phyloP scores from a whole-genome alignment of 1,140 invertebrate species.

The Drosophila kurseongensis region DNA sequence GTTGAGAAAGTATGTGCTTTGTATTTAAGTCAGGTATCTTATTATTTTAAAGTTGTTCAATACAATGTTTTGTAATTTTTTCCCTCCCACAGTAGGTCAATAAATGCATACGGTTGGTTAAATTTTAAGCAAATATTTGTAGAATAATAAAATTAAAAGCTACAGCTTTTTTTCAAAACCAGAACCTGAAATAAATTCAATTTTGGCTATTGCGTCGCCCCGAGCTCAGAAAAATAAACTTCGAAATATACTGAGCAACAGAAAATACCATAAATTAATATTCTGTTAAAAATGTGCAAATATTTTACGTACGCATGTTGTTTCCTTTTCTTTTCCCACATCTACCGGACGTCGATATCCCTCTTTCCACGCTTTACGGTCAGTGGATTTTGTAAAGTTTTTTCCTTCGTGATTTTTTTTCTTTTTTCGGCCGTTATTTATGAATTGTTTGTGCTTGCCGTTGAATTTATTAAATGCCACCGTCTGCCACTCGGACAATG shows the following conservation, averaged over 20 bases:
- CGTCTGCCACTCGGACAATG: not conserved
- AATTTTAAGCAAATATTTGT: not conserved
- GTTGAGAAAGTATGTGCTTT: no score
- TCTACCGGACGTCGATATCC: not conserved
- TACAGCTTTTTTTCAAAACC: not conserved
- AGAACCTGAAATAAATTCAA: slow-evolving; percentile 9
- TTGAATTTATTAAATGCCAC: slow-evolving; percentile 68
- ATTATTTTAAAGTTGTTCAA: no score
- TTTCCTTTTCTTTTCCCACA: slow-evolving; percentile 18
- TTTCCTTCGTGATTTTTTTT: slow-evolving; percentile 7
- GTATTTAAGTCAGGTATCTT: no score
- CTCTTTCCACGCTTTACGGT: slow-evolving; percentile 35
- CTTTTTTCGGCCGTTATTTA: slow-evolving; percentile 56
- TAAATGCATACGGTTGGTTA: no score
- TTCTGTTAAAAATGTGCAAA: slow-evolving; percentile 75
- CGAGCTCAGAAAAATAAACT: slow-evolving; percentile 14
- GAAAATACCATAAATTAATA: slow-evolving; percentile 73
- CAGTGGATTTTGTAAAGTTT: slow-evolving; percentile 34
- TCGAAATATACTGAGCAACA: slow-evolving; percentile 17
- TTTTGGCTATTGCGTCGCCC: slow-evolving; percentile 26
- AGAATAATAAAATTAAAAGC: not conserved
- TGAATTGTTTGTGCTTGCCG: slow-evolving; percentile 69
- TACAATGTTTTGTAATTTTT: no score
- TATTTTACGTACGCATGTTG: slow-evolving; percentile 57
- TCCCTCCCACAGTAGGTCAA: no score